Conservation (phyloP, 92 coral and sea anemone genomes). For the Isaurus tuberculatus region DNA sequence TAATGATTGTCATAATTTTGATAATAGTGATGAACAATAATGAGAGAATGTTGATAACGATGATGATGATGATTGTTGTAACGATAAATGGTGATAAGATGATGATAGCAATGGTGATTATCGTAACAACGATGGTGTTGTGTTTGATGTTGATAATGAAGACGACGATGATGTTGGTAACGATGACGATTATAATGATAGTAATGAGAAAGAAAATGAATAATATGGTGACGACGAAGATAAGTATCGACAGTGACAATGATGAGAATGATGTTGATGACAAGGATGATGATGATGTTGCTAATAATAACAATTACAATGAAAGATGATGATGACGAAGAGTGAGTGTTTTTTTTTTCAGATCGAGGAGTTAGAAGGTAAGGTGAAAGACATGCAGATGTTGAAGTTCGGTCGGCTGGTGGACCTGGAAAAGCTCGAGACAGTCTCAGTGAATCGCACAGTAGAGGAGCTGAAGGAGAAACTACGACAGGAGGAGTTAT, state of each 20-base stretch:
- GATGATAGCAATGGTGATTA: too few species aligned
- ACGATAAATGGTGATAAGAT: too few species aligned
- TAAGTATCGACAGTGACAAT: neutral
- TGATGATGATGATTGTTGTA: too few species aligned
- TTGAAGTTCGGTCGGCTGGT: constrained; percentile 96
- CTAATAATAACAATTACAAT: neutral
- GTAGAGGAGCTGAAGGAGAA: constrained; percentile 97
- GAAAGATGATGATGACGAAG: neutral
- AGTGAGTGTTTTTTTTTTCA: constrained; percentile 31
- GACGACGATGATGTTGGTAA: neutral
- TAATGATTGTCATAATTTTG: too few species aligned
- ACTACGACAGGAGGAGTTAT: constrained; percentile 86
- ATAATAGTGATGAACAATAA: too few species aligned
- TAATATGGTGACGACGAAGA: neutral
- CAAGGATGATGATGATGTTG: neutral
- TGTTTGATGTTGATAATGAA: neutral
- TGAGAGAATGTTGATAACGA: too few species aligned
- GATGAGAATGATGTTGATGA: neutral
- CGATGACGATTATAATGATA: neutral
- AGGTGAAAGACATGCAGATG: constrained; percentile 98
- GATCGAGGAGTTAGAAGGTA: constrained; percentile 97
- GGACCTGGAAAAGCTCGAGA: constrained; percentile 94
- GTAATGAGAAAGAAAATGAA: neutral
- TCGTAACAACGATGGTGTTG: too few species aligned
- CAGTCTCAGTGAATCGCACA: constrained; percentile 95